phyloP scores from a whole-genome alignment of 2,113 vertebrate genomes.

The Nesogale talazaci region DNA sequence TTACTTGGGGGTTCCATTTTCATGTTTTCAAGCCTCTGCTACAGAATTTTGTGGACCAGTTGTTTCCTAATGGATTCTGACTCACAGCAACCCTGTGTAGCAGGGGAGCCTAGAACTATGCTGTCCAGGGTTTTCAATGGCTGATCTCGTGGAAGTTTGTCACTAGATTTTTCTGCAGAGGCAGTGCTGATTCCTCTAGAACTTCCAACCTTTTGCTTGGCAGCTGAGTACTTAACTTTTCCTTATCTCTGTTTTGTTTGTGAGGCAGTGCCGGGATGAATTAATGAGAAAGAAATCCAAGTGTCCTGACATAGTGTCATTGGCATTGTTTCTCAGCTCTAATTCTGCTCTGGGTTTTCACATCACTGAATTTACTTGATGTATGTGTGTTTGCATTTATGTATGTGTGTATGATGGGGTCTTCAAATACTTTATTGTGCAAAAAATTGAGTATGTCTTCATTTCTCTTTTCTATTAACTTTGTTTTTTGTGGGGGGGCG shows the following conservation, averaged over 20 bases:
- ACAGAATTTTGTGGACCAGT: not conserved
- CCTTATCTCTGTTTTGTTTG: too few species aligned
- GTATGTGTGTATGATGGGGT: too few species aligned
- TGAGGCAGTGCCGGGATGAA: too few species aligned
- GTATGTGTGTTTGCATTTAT: not conserved
- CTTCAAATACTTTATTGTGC: too few species aligned
- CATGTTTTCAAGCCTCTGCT: rapidly evolving
- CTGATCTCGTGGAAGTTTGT: not conserved
- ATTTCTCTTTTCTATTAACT: too few species aligned
- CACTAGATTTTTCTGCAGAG: not conserved
- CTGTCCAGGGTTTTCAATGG: not conserved
- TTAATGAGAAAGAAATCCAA: not conserved
- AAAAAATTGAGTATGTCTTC: too few species aligned
- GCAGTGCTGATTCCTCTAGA: not conserved
- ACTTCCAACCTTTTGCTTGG: not conserved
- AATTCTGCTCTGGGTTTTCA: not conserved
- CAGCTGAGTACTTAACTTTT: not conserved
- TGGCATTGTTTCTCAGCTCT: not conserved
- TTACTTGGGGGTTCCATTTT: not conserved
- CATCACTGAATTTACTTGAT: too few species aligned
- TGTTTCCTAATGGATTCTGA: too few species aligned
- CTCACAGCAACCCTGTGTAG: too few species aligned
- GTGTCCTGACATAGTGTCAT: not conserved
- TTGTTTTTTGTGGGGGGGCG: too few species aligned
- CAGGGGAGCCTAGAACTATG: not conserved